Conservation (phyloP, 1,140 invertebrate genomes). For the Asobara japonica region DNA sequence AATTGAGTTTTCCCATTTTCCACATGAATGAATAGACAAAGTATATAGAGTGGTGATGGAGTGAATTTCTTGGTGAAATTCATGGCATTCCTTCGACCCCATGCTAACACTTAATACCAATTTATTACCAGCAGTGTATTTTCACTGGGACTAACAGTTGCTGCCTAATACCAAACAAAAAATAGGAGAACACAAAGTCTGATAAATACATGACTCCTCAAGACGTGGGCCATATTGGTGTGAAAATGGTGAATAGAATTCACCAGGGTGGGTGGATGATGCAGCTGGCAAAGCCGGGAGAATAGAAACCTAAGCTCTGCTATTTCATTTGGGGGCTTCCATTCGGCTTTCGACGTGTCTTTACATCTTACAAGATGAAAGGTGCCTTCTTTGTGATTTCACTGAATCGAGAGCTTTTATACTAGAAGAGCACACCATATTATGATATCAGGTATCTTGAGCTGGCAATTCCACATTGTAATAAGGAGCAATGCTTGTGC, state of each 20-base stretch:
- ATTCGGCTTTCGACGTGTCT: conserved; percentile 10
- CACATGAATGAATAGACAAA: neutral
- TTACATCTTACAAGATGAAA: neutral
- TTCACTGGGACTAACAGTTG: neutral
- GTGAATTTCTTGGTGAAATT: neutral
- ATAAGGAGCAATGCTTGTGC: too few relatives aligned
- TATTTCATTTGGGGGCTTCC: neutral
- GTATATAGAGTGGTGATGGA: neutral
- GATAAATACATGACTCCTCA: neutral
- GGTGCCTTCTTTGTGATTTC: neutral
- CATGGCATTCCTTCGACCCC: neutral
- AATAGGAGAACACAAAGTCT: neutral
- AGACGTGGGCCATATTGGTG: neutral
- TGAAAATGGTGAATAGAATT: conserved; percentile 3
- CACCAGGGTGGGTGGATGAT: neutral
- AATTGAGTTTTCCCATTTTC: neutral
- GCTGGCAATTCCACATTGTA: neutral
- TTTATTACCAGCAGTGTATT: neutral
- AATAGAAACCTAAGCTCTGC: conserved; percentile 13
- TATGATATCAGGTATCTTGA: neutral
- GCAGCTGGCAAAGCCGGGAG: neutral
- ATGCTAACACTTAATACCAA: neutral
- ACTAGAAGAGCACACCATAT: neutral
- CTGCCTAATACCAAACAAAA: neutral
- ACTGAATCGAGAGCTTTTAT: neutral